These are phyloP conservation scores for Acipenser ruthenus DNA, from an alignment of 2,797 vertebrate species.

Conservation along the genomic window DNA sequence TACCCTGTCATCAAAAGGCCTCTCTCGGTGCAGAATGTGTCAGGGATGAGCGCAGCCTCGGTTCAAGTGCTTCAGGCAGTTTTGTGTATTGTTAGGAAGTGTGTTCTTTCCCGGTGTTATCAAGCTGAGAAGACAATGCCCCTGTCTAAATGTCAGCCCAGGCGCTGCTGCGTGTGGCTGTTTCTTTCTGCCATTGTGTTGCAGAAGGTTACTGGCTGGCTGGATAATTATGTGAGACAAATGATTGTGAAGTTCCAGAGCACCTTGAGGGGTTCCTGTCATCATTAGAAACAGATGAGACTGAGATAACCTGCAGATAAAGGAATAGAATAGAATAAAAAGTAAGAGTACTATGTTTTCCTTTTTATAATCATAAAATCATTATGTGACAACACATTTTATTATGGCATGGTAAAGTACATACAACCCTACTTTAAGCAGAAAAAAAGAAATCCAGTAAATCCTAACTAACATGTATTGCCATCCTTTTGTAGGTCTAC, in stretches of 20 bases:
- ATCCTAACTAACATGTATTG: too few relatives aligned
- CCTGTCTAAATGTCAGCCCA: slow-evolving; percentile 39
- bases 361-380: too few relatives aligned
- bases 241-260: slow-evolving; percentile 28
- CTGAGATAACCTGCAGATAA: slow-evolving; percentile 3
- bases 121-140: slow-evolving; percentile 5
- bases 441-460: too few relatives aligned
- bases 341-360: too few relatives aligned
- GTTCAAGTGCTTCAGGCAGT: not conserved
- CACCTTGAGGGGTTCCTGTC: slow-evolving; percentile 29
- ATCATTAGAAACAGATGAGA: slow-evolving; percentile 28
- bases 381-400: too few relatives aligned
- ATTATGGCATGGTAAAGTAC: too few relatives aligned
- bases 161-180: slow-evolving; percentile 14
- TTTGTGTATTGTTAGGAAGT: not conserved
- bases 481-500: too few relatives aligned
- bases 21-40: not conserved
- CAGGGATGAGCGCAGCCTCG: not conserved
- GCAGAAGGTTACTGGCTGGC: slow-evolving; percentile 36
- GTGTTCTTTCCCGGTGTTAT: slow-evolving; percentile 2
- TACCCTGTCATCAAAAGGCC: not conserved
- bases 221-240: slow-evolving; percentile 46
- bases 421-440: too few relatives aligned
- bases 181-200: slow-evolving; percentile 31
- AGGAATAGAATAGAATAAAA: not conserved